A percentile compares a stretch with the other conserved stretches of the same genome.
These are phyloP conservation scores for Eubasilissa splendida DNA, from an alignment of 2,888 invertebrate genomes.

Conservation along the genomic window DNA sequence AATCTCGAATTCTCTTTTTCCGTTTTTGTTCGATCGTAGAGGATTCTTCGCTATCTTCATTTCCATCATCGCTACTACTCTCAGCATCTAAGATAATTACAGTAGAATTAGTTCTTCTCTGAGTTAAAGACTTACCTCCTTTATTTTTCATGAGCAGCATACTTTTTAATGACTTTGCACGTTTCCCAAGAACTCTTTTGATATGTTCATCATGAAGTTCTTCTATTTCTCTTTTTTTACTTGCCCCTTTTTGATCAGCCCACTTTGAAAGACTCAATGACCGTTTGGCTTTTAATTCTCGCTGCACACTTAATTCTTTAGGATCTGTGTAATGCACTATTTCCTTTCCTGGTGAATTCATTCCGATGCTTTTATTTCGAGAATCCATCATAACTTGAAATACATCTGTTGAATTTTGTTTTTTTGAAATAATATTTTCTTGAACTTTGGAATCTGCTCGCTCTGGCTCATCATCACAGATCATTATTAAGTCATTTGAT, in stretches of 20 bases:
- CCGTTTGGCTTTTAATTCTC: slow-evolving; percentile 67
- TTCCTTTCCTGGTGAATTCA: slow-evolving; percentile 77
- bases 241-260: slow-evolving; percentile 76
- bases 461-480: not conserved
- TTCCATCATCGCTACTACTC: not conserved
- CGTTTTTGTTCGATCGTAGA: not conserved
- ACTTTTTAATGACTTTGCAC: slow-evolving; percentile 71
- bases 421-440: slow-evolving; percentile 5
- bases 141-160: slow-evolving; percentile 45
- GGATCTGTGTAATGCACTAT: slow-evolving; percentile 62
- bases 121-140: slow-evolving; percentile 54
- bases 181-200: slow-evolving; percentile 73
- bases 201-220: slow-evolving; percentile 74
- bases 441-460: not conserved
- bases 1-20: slow-evolving; percentile 27
- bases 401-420: slow-evolving; percentile 65
- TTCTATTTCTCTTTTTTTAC: slow-evolving; percentile 74
- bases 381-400: slow-evolving; percentile 80
- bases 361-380: slow-evolving; percentile 76
- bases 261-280: slow-evolving; percentile 74
- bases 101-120: slow-evolving; percentile 39
- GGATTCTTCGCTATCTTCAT: not conserved
- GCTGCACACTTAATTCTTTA: slow-evolving; percentile 62
- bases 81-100: slow-evolving; percentile 26
- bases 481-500: not conserved